Conservation (phyloP, 2,113 vertebrate genomes). For the Calyptomena viridis region DNA sequence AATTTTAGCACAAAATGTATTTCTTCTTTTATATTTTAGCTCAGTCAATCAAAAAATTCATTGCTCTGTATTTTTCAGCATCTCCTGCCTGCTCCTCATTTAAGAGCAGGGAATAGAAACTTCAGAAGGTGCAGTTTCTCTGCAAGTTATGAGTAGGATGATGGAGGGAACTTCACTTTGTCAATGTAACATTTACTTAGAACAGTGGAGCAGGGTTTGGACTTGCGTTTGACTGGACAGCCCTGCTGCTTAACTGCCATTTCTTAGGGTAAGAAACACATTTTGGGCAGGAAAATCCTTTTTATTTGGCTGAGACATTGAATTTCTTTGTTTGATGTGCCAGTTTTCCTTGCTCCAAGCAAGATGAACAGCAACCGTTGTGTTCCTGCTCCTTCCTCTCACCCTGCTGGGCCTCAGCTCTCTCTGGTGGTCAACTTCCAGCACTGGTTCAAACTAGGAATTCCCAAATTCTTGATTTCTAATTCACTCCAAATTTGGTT, state of each 20-base stretch:
- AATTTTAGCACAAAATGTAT: neutral
- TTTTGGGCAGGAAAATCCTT: neutral
- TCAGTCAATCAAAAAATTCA: neutral
- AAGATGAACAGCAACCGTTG: neutral
- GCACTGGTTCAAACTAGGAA: neutral
- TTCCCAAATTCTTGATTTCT: neutral
- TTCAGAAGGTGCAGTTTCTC: neutral
- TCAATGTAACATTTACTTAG: neutral
- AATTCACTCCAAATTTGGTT: neutral
- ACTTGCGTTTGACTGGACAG: neutral
- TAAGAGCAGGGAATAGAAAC: neutral
- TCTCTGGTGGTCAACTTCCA: neutral
- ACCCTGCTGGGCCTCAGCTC: neutral
- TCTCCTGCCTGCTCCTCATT: neutral
- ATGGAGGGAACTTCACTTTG: neutral
- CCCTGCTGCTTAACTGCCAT: fast-evolving
- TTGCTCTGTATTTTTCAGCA: neutral
- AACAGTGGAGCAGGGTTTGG: neutral
- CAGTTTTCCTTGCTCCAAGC: neutral
- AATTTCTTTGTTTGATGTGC: neutral
- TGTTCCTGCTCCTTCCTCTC: neutral
- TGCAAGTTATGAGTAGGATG: neutral
- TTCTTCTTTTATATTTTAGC: neutral
- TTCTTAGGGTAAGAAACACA: neutral
- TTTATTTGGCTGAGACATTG: neutral